Conservation (phyloP, 2,113 vertebrate species). For the Chaetops frenatus region DNA sequence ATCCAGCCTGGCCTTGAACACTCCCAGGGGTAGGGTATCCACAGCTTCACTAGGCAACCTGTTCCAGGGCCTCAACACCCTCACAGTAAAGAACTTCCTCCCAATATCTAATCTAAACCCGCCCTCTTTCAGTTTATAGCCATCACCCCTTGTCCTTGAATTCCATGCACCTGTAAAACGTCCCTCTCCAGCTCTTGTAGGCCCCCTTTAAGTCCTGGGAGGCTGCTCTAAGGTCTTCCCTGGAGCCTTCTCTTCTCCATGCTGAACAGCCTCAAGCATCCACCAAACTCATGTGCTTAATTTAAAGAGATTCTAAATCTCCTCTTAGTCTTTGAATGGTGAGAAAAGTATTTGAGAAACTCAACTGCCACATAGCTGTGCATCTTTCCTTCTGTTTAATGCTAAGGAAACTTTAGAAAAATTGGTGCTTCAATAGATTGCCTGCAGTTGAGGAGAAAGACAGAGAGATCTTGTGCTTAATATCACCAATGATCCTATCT, state of each 20-base stretch:
- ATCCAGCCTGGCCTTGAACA: not conserved
- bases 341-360: not conserved
- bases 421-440: not conserved
- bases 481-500: not conserved
- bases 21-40: not conserved
- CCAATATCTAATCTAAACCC: not conserved
- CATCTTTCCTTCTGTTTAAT: not conserved
- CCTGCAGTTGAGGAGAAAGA: not conserved
- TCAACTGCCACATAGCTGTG: accelerated
- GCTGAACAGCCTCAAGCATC: not conserved
- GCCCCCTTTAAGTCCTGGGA: not conserved
- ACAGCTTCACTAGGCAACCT: not conserved
- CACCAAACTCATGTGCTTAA: not conserved
- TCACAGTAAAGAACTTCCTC: not conserved
- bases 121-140: not conserved
- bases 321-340: not conserved
- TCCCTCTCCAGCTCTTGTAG: not conserved
- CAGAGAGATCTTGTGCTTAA: not conserved
- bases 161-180: not conserved
- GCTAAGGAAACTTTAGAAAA: not conserved
- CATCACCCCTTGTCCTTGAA: not conserved
- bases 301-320: not conserved
- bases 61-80: not conserved
- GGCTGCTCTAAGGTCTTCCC: not conserved
- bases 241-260: not conserved